These are phyloP conservation scores for Lasioglossum pauxillum DNA, from an alignment of 2,888 invertebrate species.

Conservation along the genomic window DNA sequence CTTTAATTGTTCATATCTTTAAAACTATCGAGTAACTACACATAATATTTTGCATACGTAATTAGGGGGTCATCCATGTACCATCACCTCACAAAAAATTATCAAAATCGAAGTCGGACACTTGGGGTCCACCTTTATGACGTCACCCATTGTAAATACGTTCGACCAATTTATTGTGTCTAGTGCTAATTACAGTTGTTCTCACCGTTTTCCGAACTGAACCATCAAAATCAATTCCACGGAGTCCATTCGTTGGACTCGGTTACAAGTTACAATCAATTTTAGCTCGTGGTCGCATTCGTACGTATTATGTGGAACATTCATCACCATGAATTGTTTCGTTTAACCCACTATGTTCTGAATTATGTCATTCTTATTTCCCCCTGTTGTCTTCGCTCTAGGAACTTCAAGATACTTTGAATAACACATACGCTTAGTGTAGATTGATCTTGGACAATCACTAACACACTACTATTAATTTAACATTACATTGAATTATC, in stretches of 20 bases:
- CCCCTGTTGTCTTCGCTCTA: neutral
- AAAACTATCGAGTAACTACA: too few species aligned
- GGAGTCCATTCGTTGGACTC: neutral
- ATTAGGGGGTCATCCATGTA: too few species aligned
- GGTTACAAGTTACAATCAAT: constrained; percentile 18
- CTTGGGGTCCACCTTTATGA: neutral
- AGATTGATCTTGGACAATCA: neutral
- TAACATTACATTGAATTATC: neutral
- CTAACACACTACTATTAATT: neutral
- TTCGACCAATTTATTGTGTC: neutral
- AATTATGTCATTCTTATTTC: constrained; percentile 2
- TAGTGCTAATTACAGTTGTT: neutral
- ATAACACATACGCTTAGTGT: neutral
- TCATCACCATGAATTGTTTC: neutral
- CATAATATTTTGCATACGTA: too few species aligned
- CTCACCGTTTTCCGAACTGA: neutral
- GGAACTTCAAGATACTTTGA: neutral
- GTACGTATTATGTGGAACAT: neutral
- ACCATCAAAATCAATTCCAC: neutral
- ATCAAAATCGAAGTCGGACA: too few species aligned
- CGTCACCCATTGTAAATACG: neutral
- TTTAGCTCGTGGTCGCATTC: constrained; percentile 11
- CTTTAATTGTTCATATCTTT: too few species aligned
- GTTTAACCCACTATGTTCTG: neutral
- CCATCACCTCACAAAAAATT: too few species aligned